Base-by-base conservation (phyloP, 1,140 invertebrate genomes). In the Drosophila mauritiana region DNA sequence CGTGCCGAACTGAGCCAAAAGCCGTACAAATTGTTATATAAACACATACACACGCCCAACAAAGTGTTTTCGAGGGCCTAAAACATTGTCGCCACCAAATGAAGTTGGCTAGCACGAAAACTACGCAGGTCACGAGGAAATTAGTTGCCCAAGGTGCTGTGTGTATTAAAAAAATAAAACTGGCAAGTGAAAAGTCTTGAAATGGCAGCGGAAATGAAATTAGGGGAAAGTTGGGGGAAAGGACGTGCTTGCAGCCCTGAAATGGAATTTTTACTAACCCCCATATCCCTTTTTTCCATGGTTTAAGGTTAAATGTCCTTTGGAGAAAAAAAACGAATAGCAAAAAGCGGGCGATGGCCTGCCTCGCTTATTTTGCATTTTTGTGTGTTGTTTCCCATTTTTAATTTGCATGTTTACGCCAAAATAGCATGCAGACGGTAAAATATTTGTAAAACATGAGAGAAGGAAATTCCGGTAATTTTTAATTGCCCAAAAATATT, bases 11-110 rank as follows among this genome's bases (percentile, higher is more conserved):
- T 45, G 52, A 65, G 67, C 72, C 82, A 77, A 83, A 84, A 84
- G 81, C 82, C 82, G 80, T 78, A 86, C 84, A 88, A 86, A 89
- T 86, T 77, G 83, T 86, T 86, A 86, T 76, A 79, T 88, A 89
- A 86, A 62, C 74, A 76, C 84, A 83, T 68, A 74, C 82, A 68
- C 72, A 69, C 42, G 52, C 37, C 74, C 56, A 83, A 73, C 83
- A 83, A 88, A 89, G 58, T 76, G 79, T 73, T 88, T 83, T 76
- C 17, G 68, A 83, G 83, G 20, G 70, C 51, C 83, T 73, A 73
- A 83, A 88, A 76, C 79, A 86, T 86, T 86, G 79, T 83, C 82
- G 83, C 72, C 75, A 72, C 58, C 80, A 78, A 64, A 48, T 65
- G 53, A 78, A 82, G 67, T 59, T 73, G 54, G 62, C 51, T 45